Base-by-base conservation (phyloP, 2,888 invertebrate genomes). In the Lordiphosa fenestrarum region DNA sequence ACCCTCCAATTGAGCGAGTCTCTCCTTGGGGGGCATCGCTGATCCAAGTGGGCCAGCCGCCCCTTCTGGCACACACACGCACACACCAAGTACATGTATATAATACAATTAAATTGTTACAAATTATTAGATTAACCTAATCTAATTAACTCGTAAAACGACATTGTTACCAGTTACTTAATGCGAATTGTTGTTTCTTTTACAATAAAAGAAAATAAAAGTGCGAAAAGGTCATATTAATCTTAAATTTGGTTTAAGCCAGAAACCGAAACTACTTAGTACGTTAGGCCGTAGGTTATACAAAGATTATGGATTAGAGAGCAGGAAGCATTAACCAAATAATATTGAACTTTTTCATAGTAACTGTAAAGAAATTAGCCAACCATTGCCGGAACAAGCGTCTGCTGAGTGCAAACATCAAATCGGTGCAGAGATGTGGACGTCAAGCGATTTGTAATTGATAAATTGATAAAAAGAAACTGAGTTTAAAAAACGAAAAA, bases 401-500 rank as follows among this genome's bases (percentile, higher is more conserved):
- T 80, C 76, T 63, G 50, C 46, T 50, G 41, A 51, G 61, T 60
- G 63, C 56, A 66, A 71, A 58, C 41, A 23, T 53, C 40, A 49
- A 52, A 53, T 36, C 30, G 30, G 50, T 19, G n/a, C 12, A 53
- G 41, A 72, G 49, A 62, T 70, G 69, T 46, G 13, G 50, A 49
- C 35, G 57, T 54, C 55, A 66, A 80, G 61, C 60, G 59, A 63
- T 63, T 58, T 61, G 66, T 57, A 71, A 67, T 78, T 71, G 57
- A 70, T 62, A 62, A 69, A 70, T 44, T 63, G 69, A 30, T 30
- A 30, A 9, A 23, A 23, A 30, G 10, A 76, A 78, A 83, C 74
- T 80, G 84, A 78, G 84, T 83, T 78, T 76, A 68, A 75, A 75
- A 77, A 80, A 83, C 81, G 68, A 78, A 78, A 86, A 85, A 87